Evolutionary conservation across 2,888 invertebrate species (phyloP).

Genomic region (Bimastos eiseni): DNA sequence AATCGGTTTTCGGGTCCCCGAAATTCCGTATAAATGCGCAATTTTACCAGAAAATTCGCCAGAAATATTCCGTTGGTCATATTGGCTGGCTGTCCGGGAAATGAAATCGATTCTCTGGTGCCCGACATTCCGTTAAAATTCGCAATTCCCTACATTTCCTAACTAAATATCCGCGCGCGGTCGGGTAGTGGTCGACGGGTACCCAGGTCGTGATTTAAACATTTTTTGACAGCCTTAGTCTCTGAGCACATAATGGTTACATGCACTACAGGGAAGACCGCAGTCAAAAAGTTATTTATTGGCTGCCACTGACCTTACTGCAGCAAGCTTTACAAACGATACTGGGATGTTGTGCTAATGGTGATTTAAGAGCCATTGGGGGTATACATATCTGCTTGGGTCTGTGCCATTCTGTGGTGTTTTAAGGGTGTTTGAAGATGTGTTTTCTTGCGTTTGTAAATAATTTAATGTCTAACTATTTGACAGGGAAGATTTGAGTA

Average conservation of each 20-base stretch:
- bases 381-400: background rate
- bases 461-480: background rate
- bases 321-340: background rate
- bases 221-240: background rate
- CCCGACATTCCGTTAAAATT: too few species aligned
- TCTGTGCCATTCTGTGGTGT: too few species aligned
- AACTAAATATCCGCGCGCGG: too few species aligned
- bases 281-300: background rate
- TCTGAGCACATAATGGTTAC: background rate
- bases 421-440: background rate
- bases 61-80: too few species aligned
- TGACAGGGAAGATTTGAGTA: background rate
- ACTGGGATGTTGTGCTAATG: background rate
- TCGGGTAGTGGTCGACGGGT: too few species aligned
- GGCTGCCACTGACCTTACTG: background rate
- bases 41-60: too few species aligned
- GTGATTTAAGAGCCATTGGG: background rate
- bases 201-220: too few species aligned
- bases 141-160: too few species aligned
- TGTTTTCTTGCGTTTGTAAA: background rate
- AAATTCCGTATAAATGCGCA: too few species aligned
- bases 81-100: too few species aligned
- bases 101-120: too few species aligned
- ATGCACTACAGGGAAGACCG: background rate
- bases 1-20: too few species aligned